These are phyloP conservation scores for Sturmia bella DNA, from an alignment of 2,888 invertebrate species.

Conservation along the genomic window DNA sequence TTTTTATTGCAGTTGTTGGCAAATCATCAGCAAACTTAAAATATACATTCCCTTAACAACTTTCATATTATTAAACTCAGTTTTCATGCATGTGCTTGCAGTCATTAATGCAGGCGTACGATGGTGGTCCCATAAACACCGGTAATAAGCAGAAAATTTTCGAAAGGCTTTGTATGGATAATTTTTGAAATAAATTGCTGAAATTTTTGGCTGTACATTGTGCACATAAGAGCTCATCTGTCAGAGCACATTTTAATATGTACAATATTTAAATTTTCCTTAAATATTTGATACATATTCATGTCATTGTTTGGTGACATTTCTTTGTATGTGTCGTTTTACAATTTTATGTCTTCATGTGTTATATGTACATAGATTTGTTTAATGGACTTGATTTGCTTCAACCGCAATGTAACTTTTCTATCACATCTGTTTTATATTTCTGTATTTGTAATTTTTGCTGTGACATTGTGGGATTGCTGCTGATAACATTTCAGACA, in stretches of 20 bases:
- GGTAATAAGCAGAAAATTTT: too few relatives aligned
- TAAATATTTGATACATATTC: too few relatives aligned
- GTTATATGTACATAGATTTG: background rate
- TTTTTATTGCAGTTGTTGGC: slow-evolving; percentile 51
- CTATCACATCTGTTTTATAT: background rate
- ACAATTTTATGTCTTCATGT: background rate
- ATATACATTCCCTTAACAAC: slow-evolving; percentile 36
- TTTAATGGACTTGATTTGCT: background rate
- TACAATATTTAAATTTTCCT: too few relatives aligned
- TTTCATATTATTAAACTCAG: slow-evolving; percentile 45
- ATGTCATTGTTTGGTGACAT: background rate
- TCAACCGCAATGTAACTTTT: background rate
- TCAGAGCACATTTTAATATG: too few relatives aligned
- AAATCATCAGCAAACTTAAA: slow-evolving; percentile 61
- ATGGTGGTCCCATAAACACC: background rate
- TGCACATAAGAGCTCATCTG: too few relatives aligned
- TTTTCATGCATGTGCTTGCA: slow-evolving; percentile 6
- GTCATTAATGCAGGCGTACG: too few relatives aligned
- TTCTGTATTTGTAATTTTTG: background rate
- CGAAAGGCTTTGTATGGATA: too few relatives aligned
- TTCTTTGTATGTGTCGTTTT: background rate
- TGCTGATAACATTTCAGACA: slow-evolving; percentile 10
- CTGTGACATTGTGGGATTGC: slow-evolving; percentile 13
- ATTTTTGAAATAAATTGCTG: too few relatives aligned
- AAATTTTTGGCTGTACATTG: too few relatives aligned